Percentiles rank a stretch among this genome's conserved stretches.
These are phyloP conservation scores for Meloidogyne chitwoodi DNA, from an alignment of 1,140 invertebrate species.

Conservation along the genomic window DNA sequence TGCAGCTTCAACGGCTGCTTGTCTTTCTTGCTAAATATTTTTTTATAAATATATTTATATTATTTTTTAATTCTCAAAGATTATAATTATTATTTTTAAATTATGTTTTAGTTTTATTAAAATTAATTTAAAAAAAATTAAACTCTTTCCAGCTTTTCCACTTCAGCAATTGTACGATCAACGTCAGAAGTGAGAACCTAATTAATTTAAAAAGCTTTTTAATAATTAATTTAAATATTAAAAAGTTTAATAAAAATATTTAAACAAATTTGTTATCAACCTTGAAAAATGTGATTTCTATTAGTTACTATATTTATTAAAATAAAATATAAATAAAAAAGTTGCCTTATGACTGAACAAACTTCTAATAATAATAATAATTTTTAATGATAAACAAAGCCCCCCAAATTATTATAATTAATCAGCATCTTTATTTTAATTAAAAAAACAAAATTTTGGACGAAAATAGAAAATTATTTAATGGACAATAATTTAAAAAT, in stretches of 20 bases:
- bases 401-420: not conserved
- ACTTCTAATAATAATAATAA: not conserved
- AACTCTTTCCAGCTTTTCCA: slow-evolving; percentile 40
- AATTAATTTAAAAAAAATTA: too few relatives aligned
- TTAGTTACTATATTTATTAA: not conserved
- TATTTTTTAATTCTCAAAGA: too few relatives aligned
- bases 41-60: not conserved
- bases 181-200: slow-evolving; percentile 56
- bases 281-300: not conserved
- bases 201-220: not conserved
- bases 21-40: slow-evolving; percentile 21
- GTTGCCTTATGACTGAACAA: not conserved
- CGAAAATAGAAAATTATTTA: not conserved
- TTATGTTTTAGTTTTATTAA: too few relatives aligned
- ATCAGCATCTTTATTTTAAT: not conserved
- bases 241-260: not conserved
- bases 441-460: not conserved
- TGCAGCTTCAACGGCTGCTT: not conserved
- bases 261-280: not conserved
- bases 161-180: slow-evolving; percentile 57
- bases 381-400: not conserved
- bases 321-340: not conserved
- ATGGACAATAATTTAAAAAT: too few relatives aligned
- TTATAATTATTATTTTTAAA: too few relatives aligned
- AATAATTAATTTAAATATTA: not conserved